Conservation (phyloP, 2,888 invertebrate genomes). For the Galerucella pusilla region DNA sequence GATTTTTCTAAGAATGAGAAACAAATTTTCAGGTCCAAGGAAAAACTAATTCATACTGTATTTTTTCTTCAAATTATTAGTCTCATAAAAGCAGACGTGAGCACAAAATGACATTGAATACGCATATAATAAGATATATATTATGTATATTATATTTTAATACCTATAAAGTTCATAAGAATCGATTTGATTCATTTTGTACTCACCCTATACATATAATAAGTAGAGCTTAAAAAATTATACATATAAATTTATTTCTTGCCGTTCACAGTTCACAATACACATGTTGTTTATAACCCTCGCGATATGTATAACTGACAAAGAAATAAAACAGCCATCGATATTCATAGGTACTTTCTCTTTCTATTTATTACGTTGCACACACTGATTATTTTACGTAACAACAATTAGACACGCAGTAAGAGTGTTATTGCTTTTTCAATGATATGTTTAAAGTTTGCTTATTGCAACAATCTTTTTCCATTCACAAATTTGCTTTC, state of each 20-base stretch:
- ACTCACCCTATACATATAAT: neutral
- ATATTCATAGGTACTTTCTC: slow-evolving; percentile 28
- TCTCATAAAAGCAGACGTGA: slow-evolving; percentile 1
- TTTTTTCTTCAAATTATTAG: neutral
- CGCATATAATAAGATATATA: slow-evolving; percentile 2
- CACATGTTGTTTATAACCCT: slow-evolving; percentile 2
- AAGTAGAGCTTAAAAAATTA: slow-evolving; percentile 6
- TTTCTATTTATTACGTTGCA: neutral
- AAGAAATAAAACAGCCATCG: slow-evolving; percentile 4
- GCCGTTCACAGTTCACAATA: slow-evolving; percentile 12
- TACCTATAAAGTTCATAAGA: slow-evolving; percentile 23
- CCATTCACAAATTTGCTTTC: too few species aligned
- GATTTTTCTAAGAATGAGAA: too few species aligned
- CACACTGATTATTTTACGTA: slow-evolving; percentile 3
- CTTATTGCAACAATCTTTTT: slow-evolving; percentile 15
- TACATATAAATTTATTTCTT: neutral
- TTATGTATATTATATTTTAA: slow-evolving; percentile 4
- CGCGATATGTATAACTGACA: slow-evolving; percentile 28
- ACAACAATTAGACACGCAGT: slow-evolving; percentile 7
- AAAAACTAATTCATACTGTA: slow-evolving; percentile 6
- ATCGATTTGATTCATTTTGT: slow-evolving; percentile 17
- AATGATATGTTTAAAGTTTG: slow-evolving; percentile 37
- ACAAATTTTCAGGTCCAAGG: neutral
- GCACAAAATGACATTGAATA: slow-evolving; percentile 10
- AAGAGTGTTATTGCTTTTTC: slow-evolving; percentile 28